Conservation (phyloP, 2,113 vertebrate species). For the Apodemus sylvaticus region DNA sequence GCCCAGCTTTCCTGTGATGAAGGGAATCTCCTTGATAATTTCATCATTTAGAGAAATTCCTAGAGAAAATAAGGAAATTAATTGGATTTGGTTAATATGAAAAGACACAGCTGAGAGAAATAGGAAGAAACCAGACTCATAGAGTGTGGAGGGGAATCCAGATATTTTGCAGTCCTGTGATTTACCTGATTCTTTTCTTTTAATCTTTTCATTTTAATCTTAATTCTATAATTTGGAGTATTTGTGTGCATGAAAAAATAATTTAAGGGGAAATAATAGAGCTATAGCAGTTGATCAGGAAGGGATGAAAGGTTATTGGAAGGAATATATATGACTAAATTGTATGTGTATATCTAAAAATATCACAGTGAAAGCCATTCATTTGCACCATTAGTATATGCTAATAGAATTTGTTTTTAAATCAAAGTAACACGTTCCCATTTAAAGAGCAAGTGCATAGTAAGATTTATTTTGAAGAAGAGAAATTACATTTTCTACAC, state of each 20-base stretch:
- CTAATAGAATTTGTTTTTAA: background rate
- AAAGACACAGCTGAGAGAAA: background rate
- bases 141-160: background rate
- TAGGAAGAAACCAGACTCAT: background rate
- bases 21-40: background rate
- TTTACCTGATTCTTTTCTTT: background rate
- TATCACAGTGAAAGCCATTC: background rate
- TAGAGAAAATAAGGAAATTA: background rate
- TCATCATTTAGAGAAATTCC: conserved; percentile 10
- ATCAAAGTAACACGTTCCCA: background rate
- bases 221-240: background rate
- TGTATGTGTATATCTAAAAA: background rate
- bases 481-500: background rate
- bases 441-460: background rate
- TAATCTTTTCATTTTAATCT: background rate
- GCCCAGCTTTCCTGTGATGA: background rate
- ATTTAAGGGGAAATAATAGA: background rate
- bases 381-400: background rate
- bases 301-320: background rate
- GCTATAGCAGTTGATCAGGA: background rate
- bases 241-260: background rate
- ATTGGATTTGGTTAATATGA: conserved; percentile 2
- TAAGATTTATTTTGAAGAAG: background rate
- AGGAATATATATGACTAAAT: background rate
- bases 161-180: background rate